Evolutionary conservation across 2,113 vertebrate genomes (phyloP).

Genomic region (Labeo catla): DNA sequence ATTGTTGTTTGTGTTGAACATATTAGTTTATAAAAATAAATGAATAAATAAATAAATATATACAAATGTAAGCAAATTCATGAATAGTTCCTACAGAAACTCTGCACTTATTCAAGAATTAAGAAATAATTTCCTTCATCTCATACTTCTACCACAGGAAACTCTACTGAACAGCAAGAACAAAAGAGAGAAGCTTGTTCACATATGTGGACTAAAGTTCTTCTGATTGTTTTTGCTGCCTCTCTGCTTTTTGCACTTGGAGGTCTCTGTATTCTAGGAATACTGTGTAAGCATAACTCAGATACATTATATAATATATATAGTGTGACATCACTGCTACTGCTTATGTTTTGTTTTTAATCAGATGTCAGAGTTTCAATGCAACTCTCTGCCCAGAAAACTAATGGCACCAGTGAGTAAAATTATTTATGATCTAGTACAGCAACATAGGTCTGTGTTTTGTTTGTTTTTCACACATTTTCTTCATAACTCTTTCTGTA

Average conservation of each 20-base stretch:
- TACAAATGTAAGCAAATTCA: too few species aligned
- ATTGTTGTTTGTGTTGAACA: not conserved
- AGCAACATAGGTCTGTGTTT: too few species aligned
- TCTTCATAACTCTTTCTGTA: not conserved
- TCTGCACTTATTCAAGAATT: not conserved
- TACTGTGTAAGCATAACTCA: not conserved
- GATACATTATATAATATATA: not conserved
- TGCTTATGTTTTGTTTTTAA: not conserved
- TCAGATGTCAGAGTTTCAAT: not conserved
- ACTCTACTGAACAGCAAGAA: not conserved
- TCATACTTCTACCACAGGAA: not conserved
- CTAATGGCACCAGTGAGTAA: not conserved
- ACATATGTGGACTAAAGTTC: not conserved
- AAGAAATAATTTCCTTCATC: not conserved
- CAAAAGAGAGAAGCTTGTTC: not conserved
- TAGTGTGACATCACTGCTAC: not conserved
- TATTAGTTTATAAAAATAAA: too few species aligned
- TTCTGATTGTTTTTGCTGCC: not conserved
- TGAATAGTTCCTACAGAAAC: too few species aligned
- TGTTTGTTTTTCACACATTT: not conserved
- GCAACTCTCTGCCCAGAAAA: not conserved
- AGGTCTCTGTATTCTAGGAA: not conserved
- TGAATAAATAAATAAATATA: too few species aligned
- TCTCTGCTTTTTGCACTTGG: not conserved
- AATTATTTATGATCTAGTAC: not conserved